Evolutionary conservation across 2,888 invertebrate species (phyloP).

Genomic region (Mechanitis messenoides): DNA sequence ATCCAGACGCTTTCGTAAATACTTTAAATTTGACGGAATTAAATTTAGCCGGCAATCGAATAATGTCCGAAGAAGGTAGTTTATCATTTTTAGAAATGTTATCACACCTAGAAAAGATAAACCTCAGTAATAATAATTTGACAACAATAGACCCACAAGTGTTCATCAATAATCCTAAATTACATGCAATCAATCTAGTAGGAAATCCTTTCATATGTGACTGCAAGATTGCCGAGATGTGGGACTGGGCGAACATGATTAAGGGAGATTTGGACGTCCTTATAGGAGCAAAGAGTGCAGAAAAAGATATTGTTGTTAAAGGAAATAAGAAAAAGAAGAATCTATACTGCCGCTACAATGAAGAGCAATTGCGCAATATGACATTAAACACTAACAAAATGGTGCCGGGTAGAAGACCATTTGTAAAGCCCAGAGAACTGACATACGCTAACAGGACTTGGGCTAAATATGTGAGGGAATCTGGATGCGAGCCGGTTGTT

Average conservation of each 20-base stretch:
- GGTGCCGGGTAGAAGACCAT: conserved; percentile 73
- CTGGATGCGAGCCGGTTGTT: conserved; percentile 77
- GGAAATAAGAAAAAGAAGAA: conserved; percentile 80
- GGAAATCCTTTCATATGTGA: conserved; percentile 83
- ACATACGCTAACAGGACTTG: conserved; percentile 80
- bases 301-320: conserved; percentile 78
- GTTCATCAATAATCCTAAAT: conserved; percentile 74
- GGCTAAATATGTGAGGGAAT: conserved; percentile 83
- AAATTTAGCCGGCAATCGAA: conserved; percentile 77
- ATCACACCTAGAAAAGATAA: conserved; percentile 76
- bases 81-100: conserved; percentile 76
- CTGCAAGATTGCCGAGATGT: conserved; percentile 81
- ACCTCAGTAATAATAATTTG: conserved; percentile 80
- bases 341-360: conserved; percentile 79
- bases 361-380: conserved; percentile 71
- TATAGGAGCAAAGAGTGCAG: conserved; percentile 79
- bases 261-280: conserved; percentile 80
- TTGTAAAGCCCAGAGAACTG: conserved; percentile 76
- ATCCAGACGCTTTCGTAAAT: conserved; percentile 77
- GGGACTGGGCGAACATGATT: conserved; percentile 83
- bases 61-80: conserved; percentile 67
- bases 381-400: conserved; percentile 68
- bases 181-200: conserved; percentile 78
- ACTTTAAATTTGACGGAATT: conserved; percentile 79
- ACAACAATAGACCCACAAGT: conserved; percentile 75